Conservation (phyloP, 2,888 invertebrate genomes). For the Athetis lepigone region DNA sequence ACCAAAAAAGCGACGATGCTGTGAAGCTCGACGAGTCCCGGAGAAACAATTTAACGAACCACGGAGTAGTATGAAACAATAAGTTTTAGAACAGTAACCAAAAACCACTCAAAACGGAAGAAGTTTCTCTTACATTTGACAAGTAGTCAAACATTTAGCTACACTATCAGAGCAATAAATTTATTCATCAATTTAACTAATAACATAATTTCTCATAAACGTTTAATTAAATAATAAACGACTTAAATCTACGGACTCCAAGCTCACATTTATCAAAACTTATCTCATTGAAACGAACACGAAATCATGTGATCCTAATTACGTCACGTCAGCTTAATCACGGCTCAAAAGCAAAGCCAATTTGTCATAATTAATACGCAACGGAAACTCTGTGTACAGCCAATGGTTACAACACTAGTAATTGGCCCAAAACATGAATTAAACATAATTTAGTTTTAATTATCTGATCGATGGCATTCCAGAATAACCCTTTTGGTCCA, state of each 20-base stretch:
- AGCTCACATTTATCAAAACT: slow-evolving; percentile 42
- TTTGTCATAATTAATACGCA: slow-evolving; percentile 70
- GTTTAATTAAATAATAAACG: slow-evolving; percentile 23
- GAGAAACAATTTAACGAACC: no score
- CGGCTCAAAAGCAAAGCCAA: slow-evolving; percentile 52
- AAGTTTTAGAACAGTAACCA: no score
- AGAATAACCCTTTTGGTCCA: slow-evolving; percentile 75
- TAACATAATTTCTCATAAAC: slow-evolving; percentile 22
- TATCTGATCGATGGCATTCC: slow-evolving; percentile 75
- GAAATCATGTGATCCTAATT: slow-evolving; percentile 46
- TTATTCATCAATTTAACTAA: slow-evolving; percentile 24
- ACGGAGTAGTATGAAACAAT: no score
- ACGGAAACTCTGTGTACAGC: slow-evolving; percentile 54
- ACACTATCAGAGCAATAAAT: no score
- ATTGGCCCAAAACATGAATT: slow-evolving; percentile 72
- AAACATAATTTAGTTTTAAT: slow-evolving; percentile 70
- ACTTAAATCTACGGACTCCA: slow-evolving; percentile 8
- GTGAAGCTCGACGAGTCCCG: no score
- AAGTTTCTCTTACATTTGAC: no score
- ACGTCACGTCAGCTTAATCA: slow-evolving; percentile 48
- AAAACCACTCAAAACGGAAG: no score
- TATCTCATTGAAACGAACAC: slow-evolving; percentile 32
- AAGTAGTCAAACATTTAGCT: no score
- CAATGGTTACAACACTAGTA: slow-evolving; percentile 56
- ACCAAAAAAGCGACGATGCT: no score